phyloP scores from a whole-genome alignment of 2,888 invertebrate genomes.

The Brenthis hecate region DNA sequence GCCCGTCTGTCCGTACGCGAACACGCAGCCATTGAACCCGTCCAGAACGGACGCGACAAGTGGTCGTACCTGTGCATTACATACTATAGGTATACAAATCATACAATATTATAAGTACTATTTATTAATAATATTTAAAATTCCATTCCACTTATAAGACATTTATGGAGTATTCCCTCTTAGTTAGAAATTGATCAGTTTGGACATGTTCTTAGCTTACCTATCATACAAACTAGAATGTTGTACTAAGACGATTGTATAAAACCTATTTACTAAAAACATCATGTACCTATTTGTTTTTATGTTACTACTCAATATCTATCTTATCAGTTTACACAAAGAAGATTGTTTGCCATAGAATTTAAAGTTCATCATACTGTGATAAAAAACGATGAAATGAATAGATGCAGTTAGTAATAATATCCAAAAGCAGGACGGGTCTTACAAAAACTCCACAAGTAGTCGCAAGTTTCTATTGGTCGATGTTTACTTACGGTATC shows the following conservation, averaged over 20 bases:
- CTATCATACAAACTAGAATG: too few relatives aligned
- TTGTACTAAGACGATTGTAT: too few relatives aligned
- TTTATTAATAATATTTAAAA: too few relatives aligned
- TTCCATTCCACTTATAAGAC: too few relatives aligned
- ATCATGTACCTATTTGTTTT: too few relatives aligned
- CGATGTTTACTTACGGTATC: conserved; percentile 8
- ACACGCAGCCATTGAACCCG: conserved; percentile 99
- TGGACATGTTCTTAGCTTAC: too few relatives aligned
- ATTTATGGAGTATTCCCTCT: too few relatives aligned
- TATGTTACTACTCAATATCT: too few relatives aligned
- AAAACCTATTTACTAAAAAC: too few relatives aligned
- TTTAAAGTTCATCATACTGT: neutral
- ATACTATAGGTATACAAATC: neutral
- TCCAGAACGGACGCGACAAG: conserved; percentile 97
- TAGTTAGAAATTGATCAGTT: too few relatives aligned
- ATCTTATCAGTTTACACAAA: too few relatives aligned
- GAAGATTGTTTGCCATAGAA: neutral
- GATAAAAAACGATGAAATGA: neutral
- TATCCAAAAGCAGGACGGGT: conserved; percentile 15
- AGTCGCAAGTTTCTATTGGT: conserved; percentile 3
- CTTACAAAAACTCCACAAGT: conserved; percentile 20
- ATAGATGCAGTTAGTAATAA: neutral
- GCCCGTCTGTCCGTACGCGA: conserved; percentile 99
- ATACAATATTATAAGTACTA: neutral
- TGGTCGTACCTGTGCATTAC: conserved; percentile 85